Conservation (phyloP, 1,140 invertebrate genomes). For the Archivesica marissinica region DNA sequence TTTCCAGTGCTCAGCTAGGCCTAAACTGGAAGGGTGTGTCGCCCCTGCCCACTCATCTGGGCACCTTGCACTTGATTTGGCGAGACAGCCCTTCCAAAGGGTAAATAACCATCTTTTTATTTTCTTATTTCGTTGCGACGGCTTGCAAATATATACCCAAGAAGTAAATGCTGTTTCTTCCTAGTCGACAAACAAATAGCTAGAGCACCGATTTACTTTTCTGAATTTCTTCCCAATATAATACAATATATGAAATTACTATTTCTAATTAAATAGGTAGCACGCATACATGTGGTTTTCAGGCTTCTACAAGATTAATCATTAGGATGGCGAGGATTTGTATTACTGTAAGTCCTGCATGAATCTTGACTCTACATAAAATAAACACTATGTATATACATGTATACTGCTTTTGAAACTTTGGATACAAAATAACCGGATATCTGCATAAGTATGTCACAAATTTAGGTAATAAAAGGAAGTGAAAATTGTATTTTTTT, state of each 20-base stretch:
- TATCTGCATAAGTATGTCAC: constrained; percentile 33
- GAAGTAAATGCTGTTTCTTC: no score
- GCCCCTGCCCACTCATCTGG: no score
- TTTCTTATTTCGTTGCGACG: no score
- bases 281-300: neutral
- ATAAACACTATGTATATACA: constrained; percentile 48
- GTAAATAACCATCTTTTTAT: no score
- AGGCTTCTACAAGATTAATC: neutral
- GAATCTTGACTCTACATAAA: constrained; percentile 37
- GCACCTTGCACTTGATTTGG: no score
- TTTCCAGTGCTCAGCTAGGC: no score
- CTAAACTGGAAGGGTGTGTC: no score
- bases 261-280: neutral
- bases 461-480: constrained; percentile 13
- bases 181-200: no score
- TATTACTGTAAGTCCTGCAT: constrained; percentile 20
- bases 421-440: constrained; percentile 56
- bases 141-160: no score
- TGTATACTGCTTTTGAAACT: constrained; percentile 47
- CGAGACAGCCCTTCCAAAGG: no score
- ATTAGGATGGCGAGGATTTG: neutral
- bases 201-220: no score
- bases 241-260: neutral
- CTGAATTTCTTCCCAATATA: no score
- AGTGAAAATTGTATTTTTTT: neutral